These are phyloP conservation scores for Parnassius smintheus DNA, from an alignment of 2,888 invertebrate genomes.

Conservation along the genomic window DNA sequence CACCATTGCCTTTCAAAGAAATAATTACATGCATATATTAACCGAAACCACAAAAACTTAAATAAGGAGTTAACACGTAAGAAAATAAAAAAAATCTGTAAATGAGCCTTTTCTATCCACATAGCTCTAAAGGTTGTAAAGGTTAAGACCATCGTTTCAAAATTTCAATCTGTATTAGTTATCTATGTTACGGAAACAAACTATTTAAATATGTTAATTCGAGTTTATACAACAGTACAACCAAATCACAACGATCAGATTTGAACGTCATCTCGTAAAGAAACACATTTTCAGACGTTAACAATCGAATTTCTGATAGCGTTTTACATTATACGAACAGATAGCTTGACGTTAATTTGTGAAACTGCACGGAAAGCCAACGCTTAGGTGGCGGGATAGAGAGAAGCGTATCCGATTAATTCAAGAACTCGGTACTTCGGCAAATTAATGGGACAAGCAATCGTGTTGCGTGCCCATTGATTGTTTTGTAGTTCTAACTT, in stretches of 20 bases:
- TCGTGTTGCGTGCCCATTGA: conserved; percentile 58
- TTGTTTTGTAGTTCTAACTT: conserved; percentile 38
- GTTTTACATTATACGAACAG: conserved; percentile 55
- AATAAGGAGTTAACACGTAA: no score
- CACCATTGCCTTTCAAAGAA: no score
- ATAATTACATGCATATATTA: no score
- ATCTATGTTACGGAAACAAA: neutral
- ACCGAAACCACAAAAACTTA: no score
- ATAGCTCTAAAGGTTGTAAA: no score
- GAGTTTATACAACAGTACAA: no score
- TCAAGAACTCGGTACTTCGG: conserved; percentile 65
- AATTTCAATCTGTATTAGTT: neutral
- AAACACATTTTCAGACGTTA: conserved; percentile 15
- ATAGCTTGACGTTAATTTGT: conserved; percentile 68
- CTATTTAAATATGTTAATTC: no score
- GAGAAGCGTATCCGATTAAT: conserved; percentile 64
- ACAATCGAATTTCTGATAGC: conserved; percentile 23
- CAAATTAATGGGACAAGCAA: conserved; percentile 61
- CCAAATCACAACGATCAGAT: no score
- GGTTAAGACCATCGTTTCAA: neutral
- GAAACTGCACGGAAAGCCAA: conserved; percentile 69
- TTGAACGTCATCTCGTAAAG: neutral
- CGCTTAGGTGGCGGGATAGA: conserved; percentile 55
- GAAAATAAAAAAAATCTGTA: no score
- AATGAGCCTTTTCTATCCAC: no score